Evolutionary conservation across 53 echinoderm and acorn worm genomes (phyloP).

Genomic region (Crossaster papposus): DNA sequence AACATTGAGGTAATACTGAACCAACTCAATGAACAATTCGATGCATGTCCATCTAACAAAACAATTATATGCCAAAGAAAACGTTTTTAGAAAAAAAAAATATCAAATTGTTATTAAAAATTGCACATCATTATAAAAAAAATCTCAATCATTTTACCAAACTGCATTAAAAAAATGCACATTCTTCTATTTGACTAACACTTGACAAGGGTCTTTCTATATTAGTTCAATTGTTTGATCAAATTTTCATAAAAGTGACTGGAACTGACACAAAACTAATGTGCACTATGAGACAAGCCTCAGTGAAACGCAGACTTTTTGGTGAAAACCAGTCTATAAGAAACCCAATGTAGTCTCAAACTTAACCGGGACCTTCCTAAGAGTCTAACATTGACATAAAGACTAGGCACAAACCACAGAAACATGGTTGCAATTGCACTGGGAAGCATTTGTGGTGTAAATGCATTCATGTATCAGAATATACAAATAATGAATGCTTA

Average conservation of each 20-base stretch:
- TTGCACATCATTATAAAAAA: constrained; percentile 1
- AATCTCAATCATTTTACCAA: not conserved
- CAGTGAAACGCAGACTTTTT: not conserved
- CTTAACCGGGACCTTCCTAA: too few species aligned
- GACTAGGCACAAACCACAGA: too few species aligned
- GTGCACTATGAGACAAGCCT: not conserved
- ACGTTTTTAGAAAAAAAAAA: too few species aligned
- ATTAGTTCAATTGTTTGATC: not conserved
- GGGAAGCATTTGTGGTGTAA: too few species aligned
- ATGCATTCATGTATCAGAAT: too few species aligned
- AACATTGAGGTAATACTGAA: not conserved
- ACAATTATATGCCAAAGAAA: not conserved
- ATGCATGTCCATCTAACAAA: not conserved
- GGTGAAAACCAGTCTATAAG: too few species aligned
- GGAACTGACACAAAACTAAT: not conserved
- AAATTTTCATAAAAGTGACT: not conserved
- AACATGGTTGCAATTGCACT: too few species aligned
- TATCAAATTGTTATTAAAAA: not conserved
- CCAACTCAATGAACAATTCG: not conserved
- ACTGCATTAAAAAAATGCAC: not conserved
- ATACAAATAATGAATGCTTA: too few species aligned
- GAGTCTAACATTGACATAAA: too few species aligned
- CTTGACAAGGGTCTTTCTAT: not conserved
- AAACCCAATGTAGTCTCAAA: too few species aligned
- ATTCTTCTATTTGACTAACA: not conserved